These are phyloP conservation scores for Lepidurus packardi DNA, from an alignment of 1,140 invertebrate species.

Conservation along the genomic window DNA sequence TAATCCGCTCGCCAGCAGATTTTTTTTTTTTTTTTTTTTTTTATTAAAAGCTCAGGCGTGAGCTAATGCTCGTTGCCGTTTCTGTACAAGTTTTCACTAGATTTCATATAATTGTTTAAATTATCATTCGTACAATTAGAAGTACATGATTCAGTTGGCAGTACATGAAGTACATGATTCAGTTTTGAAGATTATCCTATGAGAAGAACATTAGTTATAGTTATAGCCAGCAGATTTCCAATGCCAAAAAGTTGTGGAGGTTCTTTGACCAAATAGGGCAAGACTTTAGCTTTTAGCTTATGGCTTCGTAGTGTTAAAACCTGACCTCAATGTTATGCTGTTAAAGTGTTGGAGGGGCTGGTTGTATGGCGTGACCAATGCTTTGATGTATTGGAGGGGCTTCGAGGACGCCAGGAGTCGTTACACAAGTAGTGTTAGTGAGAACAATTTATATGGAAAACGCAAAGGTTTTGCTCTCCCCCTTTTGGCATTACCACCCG, in stretches of 20 bases:
- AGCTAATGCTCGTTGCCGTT: too few relatives aligned
- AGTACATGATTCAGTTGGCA: too few relatives aligned
- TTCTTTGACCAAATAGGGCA: not conserved
- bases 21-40: too few relatives aligned
- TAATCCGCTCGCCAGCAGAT: not conserved
- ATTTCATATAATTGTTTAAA: too few relatives aligned
- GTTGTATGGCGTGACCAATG: constrained; percentile 8
- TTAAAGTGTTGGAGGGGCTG: not conserved
- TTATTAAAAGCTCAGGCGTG: too few relatives aligned
- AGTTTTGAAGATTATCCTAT: too few relatives aligned
- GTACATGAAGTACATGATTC: too few relatives aligned
- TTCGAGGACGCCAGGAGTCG: not conserved
- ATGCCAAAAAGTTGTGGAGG: not conserved
- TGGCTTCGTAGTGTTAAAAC: not conserved
- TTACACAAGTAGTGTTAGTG: not conserved
- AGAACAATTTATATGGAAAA: constrained; percentile 7
- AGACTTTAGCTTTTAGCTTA: not conserved
- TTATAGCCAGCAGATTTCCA: not conserved
- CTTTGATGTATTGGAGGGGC: not conserved
- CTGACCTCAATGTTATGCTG: not conserved
- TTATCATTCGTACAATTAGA: too few relatives aligned
- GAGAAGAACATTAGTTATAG: too few relatives aligned
- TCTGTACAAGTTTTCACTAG: too few relatives aligned
- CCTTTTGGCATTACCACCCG: not conserved
- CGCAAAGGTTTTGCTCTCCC: not conserved